Base-by-base conservation (phyloP, 2,113 vertebrate species). In the Atrichornis clamosus region DNA sequence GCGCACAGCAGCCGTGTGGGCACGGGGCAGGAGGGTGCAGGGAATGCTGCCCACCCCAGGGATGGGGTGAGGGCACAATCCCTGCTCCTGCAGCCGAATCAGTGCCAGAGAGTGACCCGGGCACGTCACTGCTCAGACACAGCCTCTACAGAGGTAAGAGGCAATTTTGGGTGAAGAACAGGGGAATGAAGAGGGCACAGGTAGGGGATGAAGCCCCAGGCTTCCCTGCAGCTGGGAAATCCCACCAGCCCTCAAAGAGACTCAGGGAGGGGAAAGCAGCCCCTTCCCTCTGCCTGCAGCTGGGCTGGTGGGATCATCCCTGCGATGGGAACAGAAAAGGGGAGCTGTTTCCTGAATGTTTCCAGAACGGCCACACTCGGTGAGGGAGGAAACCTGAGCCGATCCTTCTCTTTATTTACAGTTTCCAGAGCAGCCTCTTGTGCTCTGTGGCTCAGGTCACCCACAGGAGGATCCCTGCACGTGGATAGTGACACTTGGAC, bases 61-160 rank as follows among this genome's bases (percentile, higher is more conserved):
- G 44, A 15, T 5, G 7, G 28, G 21, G 28, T 37, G 44, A 30
- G 68, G 21, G 21, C 19, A n/a, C 2, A 4, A 35, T 4, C 55
- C 41, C 70, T 21, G 1, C 14, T 62, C 30, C 30, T 50, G 8
- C 5, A 32, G 27, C 64, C 12, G 10, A 15, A 50, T 73, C 2
- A 1, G 52, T 11, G 39, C 58, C 90, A 12, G 41, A 35, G 63
- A 24, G 17, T 0, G 0, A 8, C 8, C 41, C 3, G 2, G 32
- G 10, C 42, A 63, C 1, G 1, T 12, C 70, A 7, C 32, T 30
- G 8, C 9, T 20, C 62, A 72, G 42, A 59, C 17, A 17, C 2
- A 59, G 41, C 63, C 67, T 37, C 55, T 28, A 9, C 10, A 6
- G 16, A 11, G 6, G 13, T 12, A 4, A 41, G 32, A 37, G 37